Base-by-base conservation (phyloP, 2,113 vertebrate genomes). In the Urocolius indicus region DNA sequence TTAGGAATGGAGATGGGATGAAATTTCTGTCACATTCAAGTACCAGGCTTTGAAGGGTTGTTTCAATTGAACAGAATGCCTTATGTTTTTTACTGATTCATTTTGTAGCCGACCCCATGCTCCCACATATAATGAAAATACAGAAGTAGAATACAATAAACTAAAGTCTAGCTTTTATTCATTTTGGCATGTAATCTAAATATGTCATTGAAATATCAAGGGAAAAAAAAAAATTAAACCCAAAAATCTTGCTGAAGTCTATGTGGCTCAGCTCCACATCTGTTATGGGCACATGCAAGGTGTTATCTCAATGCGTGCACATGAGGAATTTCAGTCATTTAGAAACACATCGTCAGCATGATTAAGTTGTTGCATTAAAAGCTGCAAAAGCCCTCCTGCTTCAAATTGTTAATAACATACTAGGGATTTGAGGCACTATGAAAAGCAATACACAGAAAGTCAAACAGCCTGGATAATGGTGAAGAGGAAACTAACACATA, bases 351-450 rank as follows among this genome's bases (percentile, higher is more conserved):
- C 58, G 13, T 81, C 86, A 84, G 49, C 57, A 71, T 74, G 92
- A 93, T 90, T 87, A 95, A 91, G 57, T 45, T 46, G 68, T 68
- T 84, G 72, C 80, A 89, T 94, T 95, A 93, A 93, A 82, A 84
- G 78, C 36, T 90, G 79, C 77, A 76, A 95, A 95, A 87, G 80
- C 11, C 65, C 38, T 87, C 72, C 76, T 73, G 43, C 90, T 97
- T 95, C 73, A 91, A 66, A 84, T 66, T 80, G 87, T 92, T 93
- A 76, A 94, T 95, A 92, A 94, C 89, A 22, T 95, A 58, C 57
- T 30, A 55, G 93, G 82, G 72, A 96, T 92, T 29, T 88, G 24
- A 95, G 87, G 66, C 18, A 41, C 61, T 84, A 51, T 63, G 63
- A 78, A 58, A 90, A 94, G 54, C 19, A 58, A 81, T 76, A 86